A percentile compares a stretch with the other conserved stretches of the same genome.
phyloP scores from a whole-genome alignment of 2,113 vertebrate genomes.

The Ifrita kowaldi region DNA sequence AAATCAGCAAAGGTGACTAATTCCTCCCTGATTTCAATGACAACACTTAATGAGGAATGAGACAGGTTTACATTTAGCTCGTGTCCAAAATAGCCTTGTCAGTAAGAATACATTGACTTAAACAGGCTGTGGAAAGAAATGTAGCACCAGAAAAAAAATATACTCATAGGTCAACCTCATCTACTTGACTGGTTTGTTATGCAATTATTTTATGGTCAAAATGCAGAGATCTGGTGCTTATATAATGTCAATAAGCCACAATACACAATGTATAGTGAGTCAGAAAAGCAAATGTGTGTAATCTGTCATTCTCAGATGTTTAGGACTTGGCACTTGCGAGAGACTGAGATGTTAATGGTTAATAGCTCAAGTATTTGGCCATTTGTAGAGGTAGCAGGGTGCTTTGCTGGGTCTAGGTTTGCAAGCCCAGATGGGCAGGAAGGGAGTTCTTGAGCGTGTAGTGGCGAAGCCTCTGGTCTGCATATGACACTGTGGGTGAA shows the following conservation, averaged over 20 bases:
- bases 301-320: not conserved
- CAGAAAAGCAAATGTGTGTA: not conserved
- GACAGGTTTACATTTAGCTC: not conserved
- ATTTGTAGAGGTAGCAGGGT: not conserved
- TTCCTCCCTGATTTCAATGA: not conserved
- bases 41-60: not conserved
- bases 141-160: not conserved
- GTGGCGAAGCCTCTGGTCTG: not conserved
- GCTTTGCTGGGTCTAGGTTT: not conserved
- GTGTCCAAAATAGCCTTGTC: not conserved
- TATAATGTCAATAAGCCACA: not conserved
- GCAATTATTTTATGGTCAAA: not conserved
- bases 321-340: not conserved
- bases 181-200: not conserved
- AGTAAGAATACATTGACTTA: not conserved
- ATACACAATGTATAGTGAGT: not conserved
- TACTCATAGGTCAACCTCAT: not conserved
- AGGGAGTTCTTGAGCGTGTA: accelerated
- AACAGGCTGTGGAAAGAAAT: not conserved
- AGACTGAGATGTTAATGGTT: not conserved
- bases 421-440: not conserved
- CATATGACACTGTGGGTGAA: not conserved
- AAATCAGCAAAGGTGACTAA: not conserved
- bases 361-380: not conserved
- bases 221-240: not conserved